Percentiles rank a stretch among this genome's conserved stretches.
Conservation (phyloP, 1,140 invertebrate genomes). For the Fopius arisanus region DNA sequence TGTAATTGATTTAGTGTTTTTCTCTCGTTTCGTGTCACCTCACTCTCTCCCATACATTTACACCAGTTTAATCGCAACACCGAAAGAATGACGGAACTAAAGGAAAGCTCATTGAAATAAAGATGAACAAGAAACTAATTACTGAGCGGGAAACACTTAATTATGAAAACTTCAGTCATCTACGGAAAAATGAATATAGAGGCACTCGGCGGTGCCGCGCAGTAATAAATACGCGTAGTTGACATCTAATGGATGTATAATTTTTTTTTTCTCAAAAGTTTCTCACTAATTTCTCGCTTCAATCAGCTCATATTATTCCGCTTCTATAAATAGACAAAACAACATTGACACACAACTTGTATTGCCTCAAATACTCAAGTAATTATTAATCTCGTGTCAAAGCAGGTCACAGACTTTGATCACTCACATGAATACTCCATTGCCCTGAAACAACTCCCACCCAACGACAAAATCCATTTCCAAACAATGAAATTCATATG, state of each 20-base stretch:
- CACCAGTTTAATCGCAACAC: background rate
- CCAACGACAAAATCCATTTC: background rate
- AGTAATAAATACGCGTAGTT: background rate
- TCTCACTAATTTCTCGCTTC: background rate
- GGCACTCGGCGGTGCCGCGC: background rate
- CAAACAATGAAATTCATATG: no score
- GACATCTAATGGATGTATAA: background rate
- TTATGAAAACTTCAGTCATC: background rate
- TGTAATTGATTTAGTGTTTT: background rate
- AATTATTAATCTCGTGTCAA: background rate
- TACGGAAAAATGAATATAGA: background rate
- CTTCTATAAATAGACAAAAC: slow-evolving; percentile 31
- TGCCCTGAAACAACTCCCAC: background rate
- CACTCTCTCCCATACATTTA: background rate
- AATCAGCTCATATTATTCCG: background rate
- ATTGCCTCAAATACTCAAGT: slow-evolving; percentile 6
- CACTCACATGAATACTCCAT: background rate
- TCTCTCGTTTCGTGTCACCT: slow-evolving; percentile 3
- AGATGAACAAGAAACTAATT: background rate
- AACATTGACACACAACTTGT: slow-evolving; percentile 14
- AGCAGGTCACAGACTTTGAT: background rate
- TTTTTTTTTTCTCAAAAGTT: background rate
- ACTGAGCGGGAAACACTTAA: background rate
- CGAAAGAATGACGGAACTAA: background rate
- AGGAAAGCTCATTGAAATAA: background rate